Percentiles rank a stretch among this genome's conserved stretches.
phyloP scores from a whole-genome alignment of 2,797 vertebrate species.

The Bovichtus variegatus region DNA sequence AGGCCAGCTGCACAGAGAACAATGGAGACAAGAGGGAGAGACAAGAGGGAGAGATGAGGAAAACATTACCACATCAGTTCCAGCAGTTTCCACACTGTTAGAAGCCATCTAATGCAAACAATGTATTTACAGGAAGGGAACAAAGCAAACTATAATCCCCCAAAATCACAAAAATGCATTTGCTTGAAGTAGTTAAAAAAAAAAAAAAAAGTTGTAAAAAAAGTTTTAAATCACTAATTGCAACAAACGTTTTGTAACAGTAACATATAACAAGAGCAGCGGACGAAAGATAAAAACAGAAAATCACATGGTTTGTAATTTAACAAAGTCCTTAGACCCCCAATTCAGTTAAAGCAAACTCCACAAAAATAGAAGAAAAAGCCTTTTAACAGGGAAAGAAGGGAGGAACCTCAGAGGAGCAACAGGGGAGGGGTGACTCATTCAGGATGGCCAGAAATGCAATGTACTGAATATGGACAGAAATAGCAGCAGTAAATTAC shows the following conservation, averaged over 20 bases:
- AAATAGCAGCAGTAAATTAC: background rate
- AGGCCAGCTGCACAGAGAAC: slow-evolving; percentile 89
- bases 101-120: slow-evolving; percentile 5
- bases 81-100: slow-evolving; percentile 17
- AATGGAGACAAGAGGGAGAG: slow-evolving; percentile 8
- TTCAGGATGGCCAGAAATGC: background rate
- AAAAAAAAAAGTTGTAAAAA: no score
- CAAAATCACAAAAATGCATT: background rate
- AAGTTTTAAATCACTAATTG: no score
- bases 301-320: background rate
- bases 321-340: background rate
- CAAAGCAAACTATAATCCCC: background rate
- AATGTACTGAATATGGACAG: background rate
- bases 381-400: no score
- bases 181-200: background rate
- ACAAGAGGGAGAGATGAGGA: background rate
- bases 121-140: background rate
- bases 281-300: background rate
- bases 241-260: background rate
- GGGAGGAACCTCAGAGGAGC: background rate
- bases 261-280: background rate
- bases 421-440: background rate
- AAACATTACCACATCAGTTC: slow-evolving; percentile 13
- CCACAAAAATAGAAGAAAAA: background rate
- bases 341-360: background rate